Percentiles rank a stretch among this genome's conserved stretches.
These are phyloP conservation scores for Phodopus roborovskii DNA, from an alignment of 2,113 vertebrate species.

Conservation along the genomic window DNA sequence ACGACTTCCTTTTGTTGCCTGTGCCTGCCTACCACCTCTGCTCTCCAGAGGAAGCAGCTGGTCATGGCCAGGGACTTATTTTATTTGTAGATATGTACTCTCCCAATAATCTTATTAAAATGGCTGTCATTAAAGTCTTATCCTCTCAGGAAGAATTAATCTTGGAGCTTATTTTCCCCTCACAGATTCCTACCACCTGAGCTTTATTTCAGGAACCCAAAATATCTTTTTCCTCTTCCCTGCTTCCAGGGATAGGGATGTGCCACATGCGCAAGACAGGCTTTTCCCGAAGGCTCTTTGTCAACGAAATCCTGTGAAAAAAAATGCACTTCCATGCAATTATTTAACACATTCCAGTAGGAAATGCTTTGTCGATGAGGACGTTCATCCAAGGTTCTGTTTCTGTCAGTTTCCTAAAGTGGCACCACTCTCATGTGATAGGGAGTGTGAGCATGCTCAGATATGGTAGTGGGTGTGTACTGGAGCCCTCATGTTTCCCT, in stretches of 20 bases:
- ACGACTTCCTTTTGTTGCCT: constrained; percentile 24
- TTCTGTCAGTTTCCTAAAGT: constrained; percentile 66
- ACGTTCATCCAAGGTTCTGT: constrained; percentile 17
- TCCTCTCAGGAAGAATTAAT: constrained; percentile 66
- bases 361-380: constrained; percentile 38
- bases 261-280: neutral
- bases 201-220: constrained; percentile 41
- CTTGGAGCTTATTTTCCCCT: constrained; percentile 48
- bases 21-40: constrained; percentile 25
- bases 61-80: constrained; percentile 41
- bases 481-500: constrained; percentile 52
- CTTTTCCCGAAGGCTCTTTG: neutral
- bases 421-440: constrained; percentile 21
- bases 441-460: neutral
- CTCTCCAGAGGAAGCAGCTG: constrained; percentile 33
- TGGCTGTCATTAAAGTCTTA: constrained; percentile 68
- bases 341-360: constrained; percentile 21
- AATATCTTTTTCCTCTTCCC: neutral
- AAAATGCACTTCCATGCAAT: constrained; percentile 18
- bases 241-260: constrained; percentile 9
- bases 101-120: constrained; percentile 71
- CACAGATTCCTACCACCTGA: constrained; percentile 28
- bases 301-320: constrained; percentile 5
- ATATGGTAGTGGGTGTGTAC: constrained; percentile 45
- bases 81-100: constrained; percentile 64